These are phyloP conservation scores for Euplexia lucipara DNA, from an alignment of 2,888 invertebrate species.

Conservation along the genomic window DNA sequence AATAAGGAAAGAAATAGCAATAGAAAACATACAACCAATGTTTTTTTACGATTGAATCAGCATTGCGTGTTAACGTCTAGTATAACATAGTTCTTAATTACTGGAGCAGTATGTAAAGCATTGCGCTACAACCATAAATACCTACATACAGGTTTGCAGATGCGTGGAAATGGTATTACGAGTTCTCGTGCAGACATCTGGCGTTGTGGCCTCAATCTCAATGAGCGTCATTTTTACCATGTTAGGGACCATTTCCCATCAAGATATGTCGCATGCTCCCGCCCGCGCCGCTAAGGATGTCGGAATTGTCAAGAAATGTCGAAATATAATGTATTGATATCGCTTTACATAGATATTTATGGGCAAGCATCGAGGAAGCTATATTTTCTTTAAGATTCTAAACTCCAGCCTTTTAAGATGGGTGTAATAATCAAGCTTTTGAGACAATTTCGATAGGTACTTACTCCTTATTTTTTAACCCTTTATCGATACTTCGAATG, in stretches of 20 bases:
- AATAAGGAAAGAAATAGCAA: conserved; percentile 16
- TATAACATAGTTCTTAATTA: conserved; percentile 39
- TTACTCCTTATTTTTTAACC: too few relatives aligned
- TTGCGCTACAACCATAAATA: conserved; percentile 39
- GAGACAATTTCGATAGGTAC: too few relatives aligned
- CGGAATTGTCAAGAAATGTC: too few relatives aligned
- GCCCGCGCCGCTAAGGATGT: conserved; percentile 30
- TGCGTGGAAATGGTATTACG: conserved; percentile 59
- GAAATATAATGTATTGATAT: too few relatives aligned
- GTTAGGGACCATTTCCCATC: conserved; percentile 57
- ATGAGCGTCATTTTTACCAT: conserved; percentile 64
- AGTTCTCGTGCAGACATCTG: conserved; percentile 71
- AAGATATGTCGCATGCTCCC: conserved; percentile 57
- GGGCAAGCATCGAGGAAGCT: too few relatives aligned
- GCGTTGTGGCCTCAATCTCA: conserved; percentile 68
- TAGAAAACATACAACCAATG: conserved; percentile 14
- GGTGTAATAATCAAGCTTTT: too few relatives aligned
- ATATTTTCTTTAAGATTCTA: too few relatives aligned
- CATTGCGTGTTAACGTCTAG: conserved; percentile 17
- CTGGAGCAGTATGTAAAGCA: conserved; percentile 36
- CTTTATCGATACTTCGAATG: too few relatives aligned
- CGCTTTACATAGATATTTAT: too few relatives aligned
- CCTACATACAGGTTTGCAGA: conserved; percentile 53
- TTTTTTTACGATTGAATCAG: conserved; percentile 30
- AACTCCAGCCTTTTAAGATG: too few relatives aligned